These are phyloP conservation scores for Notechis scutatus DNA, from an alignment of 2,113 vertebrate genomes.

Conservation along the genomic window DNA sequence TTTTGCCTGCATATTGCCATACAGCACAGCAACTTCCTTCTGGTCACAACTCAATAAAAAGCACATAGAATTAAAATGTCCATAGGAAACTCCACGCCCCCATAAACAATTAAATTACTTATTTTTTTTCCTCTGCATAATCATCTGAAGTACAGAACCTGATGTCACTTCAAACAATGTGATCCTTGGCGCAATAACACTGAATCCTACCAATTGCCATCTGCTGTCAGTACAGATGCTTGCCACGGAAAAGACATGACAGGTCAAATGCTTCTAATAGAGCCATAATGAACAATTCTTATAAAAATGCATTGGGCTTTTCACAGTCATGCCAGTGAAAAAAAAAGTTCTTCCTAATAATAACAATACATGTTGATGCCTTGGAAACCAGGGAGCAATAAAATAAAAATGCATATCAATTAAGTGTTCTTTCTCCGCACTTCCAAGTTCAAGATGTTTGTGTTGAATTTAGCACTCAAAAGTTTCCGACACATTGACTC, in stretches of 20 bases:
- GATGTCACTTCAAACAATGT: background rate
- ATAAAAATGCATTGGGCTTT: slow-evolving; percentile 2
- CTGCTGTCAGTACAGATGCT: slow-evolving; percentile 7
- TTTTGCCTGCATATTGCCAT: background rate
- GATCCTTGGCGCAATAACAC: background rate
- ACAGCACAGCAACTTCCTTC: background rate
- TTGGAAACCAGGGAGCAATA: background rate
- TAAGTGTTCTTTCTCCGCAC: background rate
- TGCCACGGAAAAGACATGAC: background rate
- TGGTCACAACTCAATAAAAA: background rate
- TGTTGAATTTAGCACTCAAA: background rate
- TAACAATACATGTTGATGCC: background rate
- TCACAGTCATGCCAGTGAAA: background rate
- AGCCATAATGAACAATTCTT: background rate
- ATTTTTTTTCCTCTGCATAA: background rate
- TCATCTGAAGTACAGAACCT: background rate
- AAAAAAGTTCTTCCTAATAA: background rate
- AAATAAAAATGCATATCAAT: background rate
- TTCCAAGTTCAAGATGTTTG: background rate
- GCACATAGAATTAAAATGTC: background rate
- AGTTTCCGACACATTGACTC: background rate
- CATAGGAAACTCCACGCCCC: background rate
- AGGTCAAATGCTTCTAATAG: slow-evolving; percentile 5
- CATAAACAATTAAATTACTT: background rate
- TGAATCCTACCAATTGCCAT: background rate